Evolutionary conservation across 2,888 invertebrate genomes (phyloP).

Genomic region (Amphimallon solstitiale): DNA sequence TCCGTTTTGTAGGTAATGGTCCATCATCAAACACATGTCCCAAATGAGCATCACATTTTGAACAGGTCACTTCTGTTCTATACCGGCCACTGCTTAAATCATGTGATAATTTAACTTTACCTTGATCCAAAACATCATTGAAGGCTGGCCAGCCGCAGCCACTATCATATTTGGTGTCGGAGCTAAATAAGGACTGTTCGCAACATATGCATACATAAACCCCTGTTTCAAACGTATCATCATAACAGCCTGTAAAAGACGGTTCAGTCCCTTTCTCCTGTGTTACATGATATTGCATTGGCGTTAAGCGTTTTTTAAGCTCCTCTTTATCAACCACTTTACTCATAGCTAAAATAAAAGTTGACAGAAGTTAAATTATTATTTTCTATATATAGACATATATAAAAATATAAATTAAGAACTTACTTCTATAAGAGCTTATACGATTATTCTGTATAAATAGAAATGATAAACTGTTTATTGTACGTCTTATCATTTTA

Average conservation of each 20-base stretch:
- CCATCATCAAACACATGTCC: conserved; percentile 98
- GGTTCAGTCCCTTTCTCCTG: conserved; percentile 97
- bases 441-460: no score
- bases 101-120: conserved; percentile 86
- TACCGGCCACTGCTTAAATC: conserved; percentile 92
- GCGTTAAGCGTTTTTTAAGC: conserved; percentile 84
- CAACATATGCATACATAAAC: conserved; percentile 93
- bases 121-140: conserved; percentile 88
- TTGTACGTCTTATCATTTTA: no score
- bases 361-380: no score
- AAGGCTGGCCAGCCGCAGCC: conserved; percentile 99
- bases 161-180: conserved; percentile 94
- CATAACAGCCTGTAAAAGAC: conserved; percentile 83
- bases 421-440: no score
- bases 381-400: no score
- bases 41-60: conserved; percentile 92
- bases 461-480: no score
- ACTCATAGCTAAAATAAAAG: conserved; percentile 9
- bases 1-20: conserved; percentile 89
- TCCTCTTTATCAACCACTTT: conserved; percentile 72
- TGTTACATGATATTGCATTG: conserved; percentile 93
- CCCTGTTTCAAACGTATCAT: conserved; percentile 90
- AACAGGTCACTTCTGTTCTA: conserved; percentile 95
- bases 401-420: no score
- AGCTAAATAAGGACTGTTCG: conserved; percentile 89